These are phyloP conservation scores for Synanthedon myopaeformis DNA, from an alignment of 2,888 invertebrate species.

Conservation along the genomic window DNA sequence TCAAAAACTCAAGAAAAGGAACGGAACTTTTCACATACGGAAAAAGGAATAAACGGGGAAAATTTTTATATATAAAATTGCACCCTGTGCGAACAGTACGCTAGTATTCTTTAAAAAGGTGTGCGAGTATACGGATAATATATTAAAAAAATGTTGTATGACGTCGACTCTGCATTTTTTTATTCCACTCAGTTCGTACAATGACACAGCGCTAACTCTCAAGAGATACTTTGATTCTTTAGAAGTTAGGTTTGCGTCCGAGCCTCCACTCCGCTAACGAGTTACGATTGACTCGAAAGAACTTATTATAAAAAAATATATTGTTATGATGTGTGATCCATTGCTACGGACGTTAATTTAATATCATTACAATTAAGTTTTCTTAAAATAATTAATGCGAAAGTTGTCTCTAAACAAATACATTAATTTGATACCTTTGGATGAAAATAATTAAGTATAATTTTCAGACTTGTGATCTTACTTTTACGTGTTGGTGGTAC, in stretches of 20 bases:
- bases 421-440: not conserved
- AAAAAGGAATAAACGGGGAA: too few relatives aligned
- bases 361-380: not conserved
- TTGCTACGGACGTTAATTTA: not conserved
- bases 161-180: constrained; percentile 17
- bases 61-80: too few relatives aligned
- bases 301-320: not conserved
- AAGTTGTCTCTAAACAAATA: not conserved
- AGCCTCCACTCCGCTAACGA: constrained; percentile 42
- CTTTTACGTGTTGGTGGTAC: too few relatives aligned
- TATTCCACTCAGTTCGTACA: constrained; percentile 38
- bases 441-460: not conserved
- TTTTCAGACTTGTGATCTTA: too few relatives aligned
- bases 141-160: not conserved
- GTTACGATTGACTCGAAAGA: constrained; percentile 53
- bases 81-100: too few relatives aligned
- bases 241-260: constrained; percentile 45
- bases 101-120: too few relatives aligned
- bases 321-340: not conserved
- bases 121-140: not conserved
- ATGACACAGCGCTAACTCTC: constrained; percentile 62
- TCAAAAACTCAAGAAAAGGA: too few relatives aligned
- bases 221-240: constrained; percentile 65
- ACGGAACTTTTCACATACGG: too few relatives aligned
- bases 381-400: not conserved